Base-by-base conservation (phyloP, 2,888 invertebrate species). In the Agrochola circellaris region DNA sequence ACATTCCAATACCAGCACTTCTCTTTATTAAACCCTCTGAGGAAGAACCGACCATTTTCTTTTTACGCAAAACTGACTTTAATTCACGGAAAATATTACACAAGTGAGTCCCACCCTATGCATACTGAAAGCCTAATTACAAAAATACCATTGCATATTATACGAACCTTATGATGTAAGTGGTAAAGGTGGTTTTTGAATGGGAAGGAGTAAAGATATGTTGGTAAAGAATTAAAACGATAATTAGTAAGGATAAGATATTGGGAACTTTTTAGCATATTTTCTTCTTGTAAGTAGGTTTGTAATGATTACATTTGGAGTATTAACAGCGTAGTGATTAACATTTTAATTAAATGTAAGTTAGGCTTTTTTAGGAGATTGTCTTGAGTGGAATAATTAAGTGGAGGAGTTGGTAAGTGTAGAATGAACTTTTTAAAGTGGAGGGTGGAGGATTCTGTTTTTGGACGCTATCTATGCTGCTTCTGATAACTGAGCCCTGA, bases 11-110 rank as follows among this genome's bases (percentile, higher is more conserved):
- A 42, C 11, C 11, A 58, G 51, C 67, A 68, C 67, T 48, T 70
- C 45, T 38, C 54, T 26, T 67, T 70, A 77, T 58, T 81, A 78
- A 75, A 75, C 58, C 61, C 83, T 77, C 80, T 48, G 45, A 68
- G 74, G 77, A 69, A 71, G 60, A 60, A 73, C 70, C 76, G 58
- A 72, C 66, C 81, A 73, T 77, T 83, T 86, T 77, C 81, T 87
- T 84, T 88, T 85, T 84, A 88, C 87, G 87, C 86, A 89, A 86
- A 90, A 87, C 86, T 85, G 89, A 88, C 86, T 91, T 89, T 91
- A 89, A 91, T 91, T 89, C 87, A 71, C 86, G 71, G 88, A 90
- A 92, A 91, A 92, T 92, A 92, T 91, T 87, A 85, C 86, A 84
- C 85, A 75, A 75, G 82, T 77, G 76, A 72, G 68, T 81, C 83